phyloP scores from a whole-genome alignment of 2,797 vertebrate species.

The Ispidina lecontei region DNA sequence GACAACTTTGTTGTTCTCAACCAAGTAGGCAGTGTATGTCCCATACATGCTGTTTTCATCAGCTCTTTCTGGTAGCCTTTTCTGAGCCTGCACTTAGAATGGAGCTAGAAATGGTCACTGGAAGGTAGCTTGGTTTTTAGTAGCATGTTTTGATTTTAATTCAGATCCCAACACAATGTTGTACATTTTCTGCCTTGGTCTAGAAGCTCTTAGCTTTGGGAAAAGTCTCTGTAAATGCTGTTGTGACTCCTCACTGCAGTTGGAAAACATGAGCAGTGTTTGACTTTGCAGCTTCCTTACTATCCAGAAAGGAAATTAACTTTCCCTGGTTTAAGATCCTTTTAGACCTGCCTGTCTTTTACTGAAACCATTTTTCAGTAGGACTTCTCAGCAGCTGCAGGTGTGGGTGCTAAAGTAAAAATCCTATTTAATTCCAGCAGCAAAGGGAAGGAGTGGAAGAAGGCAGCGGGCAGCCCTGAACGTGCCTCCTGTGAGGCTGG shows the following conservation, averaged over 20 bases:
- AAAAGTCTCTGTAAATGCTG: constrained; percentile 17
- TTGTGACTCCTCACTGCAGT: constrained; percentile 41
- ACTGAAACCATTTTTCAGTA: constrained; percentile 56
- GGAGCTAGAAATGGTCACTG: constrained; percentile 15
- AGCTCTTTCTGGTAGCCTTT: not conserved
- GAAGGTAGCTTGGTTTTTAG: constrained; percentile 19
- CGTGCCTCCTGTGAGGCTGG: not conserved
- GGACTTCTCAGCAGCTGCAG: constrained; percentile 60
- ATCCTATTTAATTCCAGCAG: constrained; percentile 44
- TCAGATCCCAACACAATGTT: not conserved
- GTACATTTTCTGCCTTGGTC: not conserved
- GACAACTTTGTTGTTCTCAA: not conserved
- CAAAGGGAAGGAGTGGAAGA: not conserved
- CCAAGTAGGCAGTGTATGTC: not conserved
- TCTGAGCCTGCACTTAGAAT: not conserved
- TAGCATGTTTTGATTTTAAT: not conserved
- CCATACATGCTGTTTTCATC: not conserved
- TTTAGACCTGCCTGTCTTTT: constrained; percentile 59
- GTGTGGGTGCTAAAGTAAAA: constrained; percentile 60
- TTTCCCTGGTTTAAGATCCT: constrained; percentile 65
- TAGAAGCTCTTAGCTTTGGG: constrained; percentile 25
- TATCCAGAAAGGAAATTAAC: constrained; percentile 71
- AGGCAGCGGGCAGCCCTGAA: constrained; percentile 8
- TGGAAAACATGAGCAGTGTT: constrained; percentile 55
- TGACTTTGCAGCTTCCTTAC: constrained; percentile 40